A percentile compares a stretch with the other conserved stretches of the same genome.
Conservation (phyloP, 2,888 invertebrate species). For the Elmis aenea region DNA sequence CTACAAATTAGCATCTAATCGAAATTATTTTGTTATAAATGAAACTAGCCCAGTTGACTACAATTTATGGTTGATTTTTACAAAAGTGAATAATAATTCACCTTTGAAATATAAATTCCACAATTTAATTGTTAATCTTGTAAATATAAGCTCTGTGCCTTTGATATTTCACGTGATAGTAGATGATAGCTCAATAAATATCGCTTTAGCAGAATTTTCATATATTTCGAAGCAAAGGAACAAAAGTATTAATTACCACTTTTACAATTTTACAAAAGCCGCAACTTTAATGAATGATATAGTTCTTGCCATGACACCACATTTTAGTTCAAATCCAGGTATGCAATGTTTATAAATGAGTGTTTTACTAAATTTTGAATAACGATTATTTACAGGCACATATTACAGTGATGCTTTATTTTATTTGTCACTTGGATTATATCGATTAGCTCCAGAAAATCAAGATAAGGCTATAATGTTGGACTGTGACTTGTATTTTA, state of each 20-base stretch:
- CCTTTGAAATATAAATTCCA: constrained; percentile 51
- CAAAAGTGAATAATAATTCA: constrained; percentile 51
- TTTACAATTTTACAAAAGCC: constrained; percentile 59
- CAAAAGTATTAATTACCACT: constrained; percentile 47
- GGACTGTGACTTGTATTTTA: constrained; percentile 74
- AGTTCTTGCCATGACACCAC: constrained; percentile 61
- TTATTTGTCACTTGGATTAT: constrained; percentile 69
- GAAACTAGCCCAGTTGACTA: constrained; percentile 37
- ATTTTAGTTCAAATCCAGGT: constrained; percentile 65
- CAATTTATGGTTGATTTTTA: constrained; percentile 57
- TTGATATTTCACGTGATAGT: constrained; percentile 58
- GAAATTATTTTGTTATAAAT: too few relatives aligned
- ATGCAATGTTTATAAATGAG: constrained; percentile 25
- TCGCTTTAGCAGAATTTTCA: constrained; percentile 48
- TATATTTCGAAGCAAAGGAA: constrained; percentile 29
- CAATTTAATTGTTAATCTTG: constrained; percentile 49
- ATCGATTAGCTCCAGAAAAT: constrained; percentile 58
- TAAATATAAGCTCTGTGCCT: constrained; percentile 48
- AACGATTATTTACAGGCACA: constrained; percentile 51
- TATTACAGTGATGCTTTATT: constrained; percentile 77
- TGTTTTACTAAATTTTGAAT: constrained; percentile 6
- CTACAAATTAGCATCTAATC: too few relatives aligned
- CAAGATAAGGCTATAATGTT: constrained; percentile 63
- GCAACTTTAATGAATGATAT: constrained; percentile 57
- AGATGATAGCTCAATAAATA: constrained; percentile 54